Evolutionary conservation across 2,888 invertebrate species (phyloP).

Genomic region (Macropis europaea): DNA sequence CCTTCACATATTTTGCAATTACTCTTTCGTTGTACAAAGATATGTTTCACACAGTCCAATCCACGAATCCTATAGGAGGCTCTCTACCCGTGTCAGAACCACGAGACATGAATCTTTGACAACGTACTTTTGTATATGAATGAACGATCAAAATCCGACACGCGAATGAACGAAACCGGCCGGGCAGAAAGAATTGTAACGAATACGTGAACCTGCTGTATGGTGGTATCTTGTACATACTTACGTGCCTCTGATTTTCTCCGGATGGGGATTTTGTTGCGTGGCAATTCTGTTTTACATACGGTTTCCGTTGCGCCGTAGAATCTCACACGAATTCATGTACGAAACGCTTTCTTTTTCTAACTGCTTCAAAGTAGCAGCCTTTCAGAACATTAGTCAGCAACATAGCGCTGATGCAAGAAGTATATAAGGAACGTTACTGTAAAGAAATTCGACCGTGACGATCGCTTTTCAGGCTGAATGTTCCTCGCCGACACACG

Average conservation of each 20-base stretch:
- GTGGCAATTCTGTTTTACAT: conserved; percentile 26
- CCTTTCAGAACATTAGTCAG: conserved; percentile 28
- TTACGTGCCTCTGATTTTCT: conserved; percentile 9
- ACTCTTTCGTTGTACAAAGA: conserved; percentile 41
- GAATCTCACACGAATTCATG: conserved; percentile 39
- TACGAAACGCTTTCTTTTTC: conserved; percentile 33
- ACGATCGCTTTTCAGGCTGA: not conserved
- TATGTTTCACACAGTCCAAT: conserved; percentile 33
- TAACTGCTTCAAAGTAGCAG: conserved; percentile 51
- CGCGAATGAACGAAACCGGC: not conserved
- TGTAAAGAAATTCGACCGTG: not conserved
- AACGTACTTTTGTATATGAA: conserved; percentile 7
- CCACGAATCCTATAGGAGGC: conserved; percentile 38
- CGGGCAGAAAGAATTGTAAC: not conserved
- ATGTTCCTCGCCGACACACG: too few species aligned
- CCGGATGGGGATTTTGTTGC: not conserved
- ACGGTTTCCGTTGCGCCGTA: conserved; percentile 39
- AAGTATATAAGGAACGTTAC: not conserved
- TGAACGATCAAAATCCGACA: conserved; percentile 5
- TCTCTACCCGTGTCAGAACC: conserved; percentile 20
- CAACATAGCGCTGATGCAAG: conserved; percentile 34
- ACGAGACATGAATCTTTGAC: conserved; percentile 35
- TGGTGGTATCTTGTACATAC: conserved; percentile 40
- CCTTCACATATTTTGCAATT: conserved; percentile 46
- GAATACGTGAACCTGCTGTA: conserved; percentile 41